Evolutionary conservation across 2,113 vertebrate species (phyloP), one percentile per base, ranked within the genome.

Genomic region (Takifugu bimaculatus): DNA sequence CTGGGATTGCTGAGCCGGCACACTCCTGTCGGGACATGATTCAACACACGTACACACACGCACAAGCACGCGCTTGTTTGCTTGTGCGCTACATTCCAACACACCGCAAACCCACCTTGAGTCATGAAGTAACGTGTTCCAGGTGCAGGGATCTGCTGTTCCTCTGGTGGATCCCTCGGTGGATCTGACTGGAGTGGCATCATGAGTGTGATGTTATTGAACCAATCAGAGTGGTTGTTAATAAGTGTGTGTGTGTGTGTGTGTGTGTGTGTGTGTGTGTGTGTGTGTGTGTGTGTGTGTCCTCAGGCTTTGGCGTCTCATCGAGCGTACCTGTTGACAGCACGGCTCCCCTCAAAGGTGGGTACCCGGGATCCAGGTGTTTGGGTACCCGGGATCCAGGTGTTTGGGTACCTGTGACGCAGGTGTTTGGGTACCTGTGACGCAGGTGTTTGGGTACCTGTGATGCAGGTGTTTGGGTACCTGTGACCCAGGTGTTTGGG

Each of bases 301-400:
- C 69, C 57, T 7, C 79, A 99, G 96, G 94, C 94, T 14, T 83
- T 98, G 50, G 92, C 95, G 1, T 91, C 93, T 71, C 95, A 96
- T 82, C 91, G 96, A 6, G 94, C 92, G 27, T 99, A 93, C 82
- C 92, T 98, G 15, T 77, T 99, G 75, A 92, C 93, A 0, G 83
- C 93, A 1, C 90, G 94, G n/a, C 88, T 96, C 75, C 96, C 96
- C 7, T 91, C 91, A 54, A 98, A 97, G 94, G 96, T 98, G 74
- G 85, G 78, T 47, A 11, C 15, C 25, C 48, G 12, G 25, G 61
- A 15, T 9, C 42, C 6, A 13, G 20, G 20, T 20, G 20, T 20
- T 20, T 20, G 20, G 20, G 20, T 20, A 20, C 20, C 20, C 48
- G 12, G 25, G 61, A 15, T 9, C 42, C 6, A 13, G 20, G 20